These are phyloP conservation scores for Coreoperca whiteheadi DNA, from an alignment of 2,113 vertebrate genomes.

Conservation along the genomic window DNA sequence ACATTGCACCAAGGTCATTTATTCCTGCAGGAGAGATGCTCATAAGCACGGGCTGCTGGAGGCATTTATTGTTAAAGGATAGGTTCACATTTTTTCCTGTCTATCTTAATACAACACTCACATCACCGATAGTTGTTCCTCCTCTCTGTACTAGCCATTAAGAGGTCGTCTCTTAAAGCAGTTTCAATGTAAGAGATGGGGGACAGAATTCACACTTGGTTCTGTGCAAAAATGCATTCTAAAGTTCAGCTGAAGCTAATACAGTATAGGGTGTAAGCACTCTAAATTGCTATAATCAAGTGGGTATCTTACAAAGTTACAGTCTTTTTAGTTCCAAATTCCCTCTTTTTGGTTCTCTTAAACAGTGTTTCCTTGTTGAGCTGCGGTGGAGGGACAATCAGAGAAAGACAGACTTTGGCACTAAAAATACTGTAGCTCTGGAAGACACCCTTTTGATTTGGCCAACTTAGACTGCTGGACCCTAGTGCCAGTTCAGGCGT, in stretches of 20 bases:
- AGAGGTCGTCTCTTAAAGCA: neutral
- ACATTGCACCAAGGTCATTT: slow-evolving; percentile 15
- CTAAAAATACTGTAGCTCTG: neutral
- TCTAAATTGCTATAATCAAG: neutral
- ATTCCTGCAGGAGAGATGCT: neutral
- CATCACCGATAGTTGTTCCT: neutral
- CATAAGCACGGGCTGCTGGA: slow-evolving; percentile 26
- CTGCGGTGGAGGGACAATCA: neutral
- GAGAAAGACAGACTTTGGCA: neutral
- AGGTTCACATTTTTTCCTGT: neutral
- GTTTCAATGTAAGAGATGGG: neutral
- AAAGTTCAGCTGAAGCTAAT: neutral
- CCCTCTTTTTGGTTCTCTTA: neutral
- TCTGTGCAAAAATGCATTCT: neutral
- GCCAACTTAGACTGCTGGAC: neutral
- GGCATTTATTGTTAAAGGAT: slow-evolving; percentile 4
- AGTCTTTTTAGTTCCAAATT: neutral
- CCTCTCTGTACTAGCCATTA: neutral
- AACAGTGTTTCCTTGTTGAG: neutral
- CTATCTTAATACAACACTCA: neutral
- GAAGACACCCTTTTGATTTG: neutral
- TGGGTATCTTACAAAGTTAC: neutral
- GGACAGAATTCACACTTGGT: neutral
- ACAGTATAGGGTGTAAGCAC: neutral
- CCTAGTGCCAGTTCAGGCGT: neutral